A percentile compares a stretch with the other conserved stretches of the same genome.
Conservation (phyloP, 2,113 vertebrate genomes). For the Felis catus region F.catus_Fca126_mat1.0 CM031416.1:70412001-70412500, state of each 20-base stretch:
- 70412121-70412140: not conserved
- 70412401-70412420: not conserved
- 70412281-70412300: not conserved
- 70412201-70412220: not conserved
- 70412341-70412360: not conserved
- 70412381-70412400: not conserved
- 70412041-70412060: not conserved
- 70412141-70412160: not conserved
- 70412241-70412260: not conserved
- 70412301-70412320: not conserved
- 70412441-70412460: not conserved
- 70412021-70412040: not conserved
- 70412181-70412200: not conserved
- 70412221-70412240: not conserved
- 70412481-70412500: not conserved
- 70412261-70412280: not conserved
- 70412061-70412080: not conserved
- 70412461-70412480: not conserved
- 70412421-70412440: not conserved
- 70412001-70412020: no score
- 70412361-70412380: not conserved
- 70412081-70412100: not conserved
- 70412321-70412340: not conserved
- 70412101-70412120: not conserved
- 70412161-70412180: not conserved